Conservation (phyloP, 2,113 vertebrate species). For the Ardeotis arabs region DNA sequence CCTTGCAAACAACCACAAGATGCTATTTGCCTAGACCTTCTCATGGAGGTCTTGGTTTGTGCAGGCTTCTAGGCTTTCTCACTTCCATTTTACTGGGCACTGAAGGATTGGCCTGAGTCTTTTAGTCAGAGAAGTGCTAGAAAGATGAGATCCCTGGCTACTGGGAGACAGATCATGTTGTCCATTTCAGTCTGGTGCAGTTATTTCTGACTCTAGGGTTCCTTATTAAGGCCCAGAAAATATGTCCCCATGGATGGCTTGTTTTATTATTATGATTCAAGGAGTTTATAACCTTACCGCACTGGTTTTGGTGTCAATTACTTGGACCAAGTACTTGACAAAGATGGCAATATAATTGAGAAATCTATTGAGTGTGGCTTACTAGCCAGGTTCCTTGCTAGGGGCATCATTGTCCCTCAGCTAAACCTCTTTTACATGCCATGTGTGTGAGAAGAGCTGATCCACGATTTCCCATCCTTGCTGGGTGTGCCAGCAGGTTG, state of each 20-base stretch:
- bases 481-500: accelerated
- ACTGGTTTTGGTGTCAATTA: background rate
- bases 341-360: background rate
- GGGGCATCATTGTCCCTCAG: background rate
- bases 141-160: background rate
- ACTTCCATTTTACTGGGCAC: background rate
- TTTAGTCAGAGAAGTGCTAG: background rate
- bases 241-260: background rate
- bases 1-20: background rate
- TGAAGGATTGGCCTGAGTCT: background rate
- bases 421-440: background rate
- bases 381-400: background rate
- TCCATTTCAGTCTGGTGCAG: too few relatives aligned
- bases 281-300: background rate
- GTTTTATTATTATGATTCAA: background rate
- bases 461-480: background rate
- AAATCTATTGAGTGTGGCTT: background rate
- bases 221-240: too few relatives aligned
- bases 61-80: background rate
- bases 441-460: background rate
- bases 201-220: too few relatives aligned
- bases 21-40: background rate
- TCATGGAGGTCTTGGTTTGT: background rate
- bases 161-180: background rate
- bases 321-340: background rate